Evolutionary conservation across 2,113 vertebrate genomes (phyloP), one percentile per base, ranked within the genome.

Genomic region (Oryzias celebensis): DNA sequence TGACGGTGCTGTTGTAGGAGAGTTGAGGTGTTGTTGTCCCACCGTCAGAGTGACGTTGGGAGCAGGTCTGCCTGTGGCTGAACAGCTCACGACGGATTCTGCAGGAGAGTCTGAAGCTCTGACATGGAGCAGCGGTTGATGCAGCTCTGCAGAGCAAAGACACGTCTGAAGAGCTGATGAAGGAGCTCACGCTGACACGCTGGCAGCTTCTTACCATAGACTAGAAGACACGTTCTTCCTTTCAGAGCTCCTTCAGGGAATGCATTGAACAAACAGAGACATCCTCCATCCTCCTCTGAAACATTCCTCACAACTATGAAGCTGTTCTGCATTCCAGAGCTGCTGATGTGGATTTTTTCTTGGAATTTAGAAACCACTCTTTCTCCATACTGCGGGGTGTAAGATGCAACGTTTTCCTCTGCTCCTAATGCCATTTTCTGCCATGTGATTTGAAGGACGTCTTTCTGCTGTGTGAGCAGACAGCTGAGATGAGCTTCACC

Each of bases 401-500:
- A 62, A 0, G 65, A 52, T 23, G 57, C 74, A 0, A 87, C 0
- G 6, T 64, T 63, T 4, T 7, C 7, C 6, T 14, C 0, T 2
- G 2, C 14, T 2, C 6, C 4, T 2, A 3, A 5, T 5, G 6
- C 31, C 2, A 42, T 0, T 14, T 80, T 85, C 65, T 76, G 64
- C 87, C 87, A 88, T 1, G 75, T 57, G 4, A 88, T 75, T 4
- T 79, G 77, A 8, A 46, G 1, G 2, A 84, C 68, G 1, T 76
- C 26, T 45, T 55, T 66, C 5, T 23, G 1, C 3, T 55, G 1
- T 15, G 18, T 22, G 4, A 84, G 51, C 17, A 47, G 52, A 55
- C 85, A 89, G 26, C 3, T 65, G 0, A 87, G n/a, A 3, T 0
- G 2, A 10, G 60, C 78, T 0, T 79, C 47, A 0, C 65, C 57